Evolutionary conservation across 2,888 invertebrate genomes (phyloP).

Genomic region (Drosophila nr. fundita): DNA sequence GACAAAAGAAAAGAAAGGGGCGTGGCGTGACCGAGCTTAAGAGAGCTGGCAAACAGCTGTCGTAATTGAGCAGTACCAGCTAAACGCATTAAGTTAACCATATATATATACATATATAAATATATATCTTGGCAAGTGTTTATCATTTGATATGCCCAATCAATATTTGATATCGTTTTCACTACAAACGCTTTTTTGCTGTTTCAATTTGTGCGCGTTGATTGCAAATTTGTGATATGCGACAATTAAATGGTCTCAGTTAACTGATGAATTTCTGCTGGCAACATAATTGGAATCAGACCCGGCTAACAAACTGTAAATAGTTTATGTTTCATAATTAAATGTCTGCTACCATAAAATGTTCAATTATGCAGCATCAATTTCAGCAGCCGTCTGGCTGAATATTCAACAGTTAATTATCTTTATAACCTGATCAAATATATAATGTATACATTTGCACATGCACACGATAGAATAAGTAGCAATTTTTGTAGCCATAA

Average conservation of each 20-base stretch:
- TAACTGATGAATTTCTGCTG: background rate
- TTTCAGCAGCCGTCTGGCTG: background rate
- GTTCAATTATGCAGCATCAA: background rate
- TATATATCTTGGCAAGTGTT: background rate
- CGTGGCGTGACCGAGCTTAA: constrained; percentile 35
- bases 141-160: background rate
- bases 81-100: background rate
- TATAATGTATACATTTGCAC: background rate
- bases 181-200: background rate
- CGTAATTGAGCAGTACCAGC: background rate
- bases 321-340: background rate
- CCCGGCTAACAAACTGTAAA: background rate
- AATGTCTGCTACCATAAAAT: background rate
- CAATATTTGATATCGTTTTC: background rate
- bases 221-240: background rate
- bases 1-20: constrained; percentile 12
- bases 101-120: background rate
- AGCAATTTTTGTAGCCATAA: background rate
- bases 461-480: background rate
- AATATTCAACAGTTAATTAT: background rate
- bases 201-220: background rate
- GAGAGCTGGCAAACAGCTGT: constrained; percentile 36
- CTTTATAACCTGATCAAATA: background rate
- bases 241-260: background rate
- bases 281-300: background rate